Evolutionary conservation across 2,113 vertebrate genomes (phyloP).

Genomic region (Elachura formosa): DNA sequence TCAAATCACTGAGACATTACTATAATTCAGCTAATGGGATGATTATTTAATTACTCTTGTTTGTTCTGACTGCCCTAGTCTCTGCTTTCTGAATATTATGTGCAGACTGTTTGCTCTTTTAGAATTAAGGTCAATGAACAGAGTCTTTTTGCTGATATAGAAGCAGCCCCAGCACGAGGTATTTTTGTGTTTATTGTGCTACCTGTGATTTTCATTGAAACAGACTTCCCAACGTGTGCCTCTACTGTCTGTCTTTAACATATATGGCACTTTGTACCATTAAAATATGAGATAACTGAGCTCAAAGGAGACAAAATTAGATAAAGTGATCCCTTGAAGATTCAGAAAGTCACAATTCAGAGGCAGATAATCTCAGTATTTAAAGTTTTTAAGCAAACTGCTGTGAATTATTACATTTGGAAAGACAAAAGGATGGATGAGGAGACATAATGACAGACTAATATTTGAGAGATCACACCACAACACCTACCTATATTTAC

Average conservation of each 20-base stretch:
- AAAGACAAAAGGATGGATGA: not conserved
- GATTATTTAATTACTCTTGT: not conserved
- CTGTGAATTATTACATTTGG: not conserved
- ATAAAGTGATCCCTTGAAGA: not conserved
- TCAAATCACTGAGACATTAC: not conserved
- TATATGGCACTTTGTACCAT: not conserved
- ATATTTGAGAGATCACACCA: not conserved
- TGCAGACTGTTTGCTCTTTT: not conserved
- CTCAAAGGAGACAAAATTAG: not conserved
- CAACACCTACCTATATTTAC: too few species aligned
- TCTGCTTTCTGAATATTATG: not conserved
- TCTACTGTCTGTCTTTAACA: not conserved
- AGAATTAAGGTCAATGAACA: not conserved
- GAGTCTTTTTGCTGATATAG: not conserved
- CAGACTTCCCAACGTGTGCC: not conserved
- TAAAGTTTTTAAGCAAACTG: not conserved
- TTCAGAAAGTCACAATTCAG: not conserved
- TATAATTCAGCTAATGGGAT: slow-evolving; percentile 25
- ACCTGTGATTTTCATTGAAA: not conserved
- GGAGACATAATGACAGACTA: not conserved
- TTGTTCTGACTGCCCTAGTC: not conserved
- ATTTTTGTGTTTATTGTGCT: not conserved
- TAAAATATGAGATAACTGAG: not conserved
- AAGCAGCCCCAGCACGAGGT: not conserved
- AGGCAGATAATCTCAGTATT: not conserved